Percentiles rank a stretch among this genome's conserved stretches.
phyloP scores from a whole-genome alignment of 2,888 invertebrate genomes.

The Endotricha flammealis region DNA sequence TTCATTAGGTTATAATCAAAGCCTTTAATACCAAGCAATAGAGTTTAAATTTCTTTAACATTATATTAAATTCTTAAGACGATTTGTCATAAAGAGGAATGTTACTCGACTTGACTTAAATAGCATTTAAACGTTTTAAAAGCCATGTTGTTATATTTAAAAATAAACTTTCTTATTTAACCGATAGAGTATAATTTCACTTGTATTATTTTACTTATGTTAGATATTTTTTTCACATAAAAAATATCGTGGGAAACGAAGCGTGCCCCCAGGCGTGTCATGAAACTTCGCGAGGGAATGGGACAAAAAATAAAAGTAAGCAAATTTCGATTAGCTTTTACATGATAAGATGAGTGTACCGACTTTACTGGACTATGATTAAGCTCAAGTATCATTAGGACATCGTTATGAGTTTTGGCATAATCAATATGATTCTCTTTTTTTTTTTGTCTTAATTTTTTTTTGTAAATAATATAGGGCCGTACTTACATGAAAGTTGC shows the following conservation, averaged over 20 bases:
- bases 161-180: conserved; percentile 9
- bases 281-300: conserved; percentile 56
- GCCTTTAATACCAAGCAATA: conserved; percentile 27
- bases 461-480: too few species aligned
- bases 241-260: conserved; percentile 76
- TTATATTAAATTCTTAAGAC: conserved; percentile 32
- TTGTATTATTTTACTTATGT: conserved; percentile 11
- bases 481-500: too few species aligned
- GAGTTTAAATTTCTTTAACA: conserved; percentile 29
- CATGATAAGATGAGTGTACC: conserved; percentile 22
- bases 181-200: conserved; percentile 15
- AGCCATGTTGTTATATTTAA: not conserved
- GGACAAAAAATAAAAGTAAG: conserved; percentile 42
- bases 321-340: conserved; percentile 43
- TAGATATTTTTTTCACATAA: conserved; percentile 30
- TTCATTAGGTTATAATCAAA: conserved; percentile 37
- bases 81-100: conserved; percentile 40
- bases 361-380: conserved; percentile 5
- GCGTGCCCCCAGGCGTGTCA: conserved; percentile 81
- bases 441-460: too few species aligned
- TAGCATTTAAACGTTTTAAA: conserved; percentile 20
- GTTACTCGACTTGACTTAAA: conserved; percentile 23
- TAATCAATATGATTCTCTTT: too few species aligned
- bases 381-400: conserved; percentile 1
- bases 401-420: conserved; percentile 10